Evolutionary conservation across 1,140 invertebrate genomes (phyloP), one percentile per base, ranked within the genome.

Genomic region (Lordiphosa collinella): DNA sequence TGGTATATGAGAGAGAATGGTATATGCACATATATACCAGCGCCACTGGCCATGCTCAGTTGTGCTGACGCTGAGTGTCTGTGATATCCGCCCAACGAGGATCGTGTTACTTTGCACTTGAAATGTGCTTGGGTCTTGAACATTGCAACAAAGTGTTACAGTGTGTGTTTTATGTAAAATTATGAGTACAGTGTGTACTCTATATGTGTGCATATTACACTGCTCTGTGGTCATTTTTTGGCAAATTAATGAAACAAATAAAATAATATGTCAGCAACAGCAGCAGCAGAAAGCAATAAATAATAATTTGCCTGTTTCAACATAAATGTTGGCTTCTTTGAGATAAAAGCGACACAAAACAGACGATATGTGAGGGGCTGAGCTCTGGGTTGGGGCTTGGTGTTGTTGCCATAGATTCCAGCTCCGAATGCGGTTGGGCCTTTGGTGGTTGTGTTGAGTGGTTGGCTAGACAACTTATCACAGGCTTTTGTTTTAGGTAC

Each of bases 231-330:
- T 66, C 54, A 75, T 76, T 72, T 76, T 73, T 78, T 84, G 74
- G 78, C 72, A 78, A 82, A 82, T 82, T 82, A 82, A 82, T 82
- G 84, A 82, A 82, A 84, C 78, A 82, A 82, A 82, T 82, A 82
- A 82, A 82, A 82, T 82, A 82, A 82, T 82, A 82, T 82, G 78
- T 82, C 78, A 82, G 78, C 73, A 80, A 38, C 75, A 82, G 65
- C 63, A 25, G 22, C 22, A 25, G 25, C 25, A 29, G 25, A 76
- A 69, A 59, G 72, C 79, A 78, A 78, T 84, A 84, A 84, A 84
- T 84, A 84, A 78, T 84, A 84, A 84, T 84, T 82, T 84, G 78
- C 78, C 78, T 84, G 78, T 84, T 84, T 84, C 79, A 84, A 84
- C 79, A 84, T 68, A 84, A 84, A 84, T 84, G 72, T 84, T 29